These are phyloP conservation scores for Amblyopsis hoosieri DNA, from an alignment of 2,797 vertebrate genomes.

Conservation along the genomic window DNA sequence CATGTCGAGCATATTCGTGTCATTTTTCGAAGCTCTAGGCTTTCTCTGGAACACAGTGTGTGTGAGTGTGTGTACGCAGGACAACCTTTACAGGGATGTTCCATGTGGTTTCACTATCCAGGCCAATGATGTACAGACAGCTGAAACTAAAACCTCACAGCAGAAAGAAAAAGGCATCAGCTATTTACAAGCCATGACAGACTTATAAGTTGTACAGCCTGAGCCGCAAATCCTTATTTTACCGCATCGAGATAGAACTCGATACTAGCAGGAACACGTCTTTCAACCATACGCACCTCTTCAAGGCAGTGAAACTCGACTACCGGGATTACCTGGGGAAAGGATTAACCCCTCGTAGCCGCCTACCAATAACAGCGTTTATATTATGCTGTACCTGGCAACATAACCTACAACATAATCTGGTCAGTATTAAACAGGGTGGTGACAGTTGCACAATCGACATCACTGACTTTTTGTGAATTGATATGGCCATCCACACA, in stretches of 20 bases:
- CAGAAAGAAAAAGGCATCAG: slow-evolving; percentile 8
- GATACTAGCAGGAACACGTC: slow-evolving; percentile 14
- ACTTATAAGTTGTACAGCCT: slow-evolving; percentile 24
- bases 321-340: slow-evolving; percentile 6
- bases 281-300: slow-evolving; percentile 5
- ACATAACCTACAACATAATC: too few relatives aligned
- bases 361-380: slow-evolving; percentile 2
- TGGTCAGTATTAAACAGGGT: slow-evolving; percentile 10
- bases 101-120: slow-evolving; percentile 47
- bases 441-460: slow-evolving; percentile 11
- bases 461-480: slow-evolving; percentile 30
- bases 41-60: slow-evolving; percentile 17
- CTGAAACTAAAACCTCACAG: slow-evolving; percentile 37
- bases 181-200: slow-evolving; percentile 40
- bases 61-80: slow-evolving; percentile 3
- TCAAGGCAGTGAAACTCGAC: slow-evolving; percentile 4
- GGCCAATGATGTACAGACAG: slow-evolving; percentile 25
- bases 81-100: slow-evolving; percentile 23
- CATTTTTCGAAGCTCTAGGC: slow-evolving; percentile 15
- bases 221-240: slow-evolving; percentile 34
- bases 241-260: slow-evolving; percentile 24
- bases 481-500: slow-evolving; percentile 17
- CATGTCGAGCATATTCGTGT: slow-evolving; percentile 34
- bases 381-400: slow-evolving; percentile 6
- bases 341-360: not conserved